phyloP scores from a whole-genome alignment of 2,113 vertebrate species.

The Puffinus mauretanicus region DNA sequence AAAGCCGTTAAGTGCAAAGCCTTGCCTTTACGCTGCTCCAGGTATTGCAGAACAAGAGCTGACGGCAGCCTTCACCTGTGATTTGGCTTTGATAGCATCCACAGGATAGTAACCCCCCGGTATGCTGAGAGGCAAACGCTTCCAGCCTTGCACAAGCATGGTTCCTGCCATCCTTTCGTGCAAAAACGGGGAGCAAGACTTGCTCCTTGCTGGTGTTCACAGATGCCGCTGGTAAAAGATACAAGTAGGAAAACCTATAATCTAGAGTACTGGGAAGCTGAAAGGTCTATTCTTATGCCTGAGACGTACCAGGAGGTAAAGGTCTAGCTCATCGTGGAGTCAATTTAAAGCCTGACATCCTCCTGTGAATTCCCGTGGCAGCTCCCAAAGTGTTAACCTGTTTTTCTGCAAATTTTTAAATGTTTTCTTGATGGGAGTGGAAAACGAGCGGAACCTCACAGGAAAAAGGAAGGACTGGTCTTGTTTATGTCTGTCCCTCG shows the following conservation, averaged over 20 bases:
- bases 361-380: neutral
- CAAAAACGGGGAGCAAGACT: neutral
- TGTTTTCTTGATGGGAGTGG: neutral
- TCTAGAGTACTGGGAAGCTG: neutral
- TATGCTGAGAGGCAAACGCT: neutral
- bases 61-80: neutral
- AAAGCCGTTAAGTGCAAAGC: conserved; percentile 59
- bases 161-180: neutral
- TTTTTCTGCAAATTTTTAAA: neutral
- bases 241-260: neutral
- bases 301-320: neutral
- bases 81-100: neutral
- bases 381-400: neutral
- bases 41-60: neutral
- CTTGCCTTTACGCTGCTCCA: conserved; percentile 34
- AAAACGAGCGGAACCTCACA: fast-evolving
- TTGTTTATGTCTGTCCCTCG: neutral
- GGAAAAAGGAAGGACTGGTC: conserved; percentile 18
- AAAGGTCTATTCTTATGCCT: neutral
- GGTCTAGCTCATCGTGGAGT: neutral
- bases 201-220: neutral
- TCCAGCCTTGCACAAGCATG: neutral
- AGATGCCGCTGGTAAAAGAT: neutral
- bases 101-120: neutral
- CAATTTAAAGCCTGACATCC: neutral